Evolutionary conservation across 2,797 vertebrate genomes (phyloP).

Genomic region (Malurus splendens): DNA sequence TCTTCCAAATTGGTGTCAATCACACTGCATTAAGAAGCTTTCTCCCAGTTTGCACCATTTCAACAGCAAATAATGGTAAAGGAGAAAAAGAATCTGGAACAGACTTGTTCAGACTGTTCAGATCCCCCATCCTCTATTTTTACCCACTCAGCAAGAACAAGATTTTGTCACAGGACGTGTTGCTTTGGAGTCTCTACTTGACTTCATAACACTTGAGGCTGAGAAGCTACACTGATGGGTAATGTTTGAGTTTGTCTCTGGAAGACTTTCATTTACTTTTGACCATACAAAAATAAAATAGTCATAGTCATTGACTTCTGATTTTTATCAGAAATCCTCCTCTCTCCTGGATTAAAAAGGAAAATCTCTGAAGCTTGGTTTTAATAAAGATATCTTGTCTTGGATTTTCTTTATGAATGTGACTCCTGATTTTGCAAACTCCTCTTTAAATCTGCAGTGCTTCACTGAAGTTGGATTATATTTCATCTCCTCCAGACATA

Average conservation of each 20-base stretch:
- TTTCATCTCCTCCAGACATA: not conserved
- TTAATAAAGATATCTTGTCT: not conserved
- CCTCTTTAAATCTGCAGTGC: not conserved
- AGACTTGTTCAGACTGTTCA: not conserved
- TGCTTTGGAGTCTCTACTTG: not conserved
- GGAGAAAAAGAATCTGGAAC: not conserved
- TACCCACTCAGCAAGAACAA: not conserved
- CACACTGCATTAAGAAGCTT: not conserved
- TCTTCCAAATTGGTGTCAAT: not conserved
- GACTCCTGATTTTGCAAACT: not conserved
- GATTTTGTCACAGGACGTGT: not conserved
- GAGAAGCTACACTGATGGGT: not conserved
- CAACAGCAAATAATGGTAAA: not conserved
- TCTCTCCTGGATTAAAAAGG: not conserved
- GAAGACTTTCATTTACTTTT: not conserved
- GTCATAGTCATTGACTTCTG: not conserved
- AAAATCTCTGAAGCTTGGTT: not conserved
- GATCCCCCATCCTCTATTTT: not conserved
- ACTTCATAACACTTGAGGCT: not conserved
- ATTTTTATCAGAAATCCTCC: not conserved
- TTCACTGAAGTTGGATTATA: not conserved
- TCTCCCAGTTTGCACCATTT: not conserved
- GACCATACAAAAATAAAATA: not conserved
- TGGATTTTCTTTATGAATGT: not conserved
- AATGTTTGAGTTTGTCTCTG: not conserved